Conservation (phyloP, 2,113 vertebrate species). For the Crotophaga sulcirostris region DNA sequence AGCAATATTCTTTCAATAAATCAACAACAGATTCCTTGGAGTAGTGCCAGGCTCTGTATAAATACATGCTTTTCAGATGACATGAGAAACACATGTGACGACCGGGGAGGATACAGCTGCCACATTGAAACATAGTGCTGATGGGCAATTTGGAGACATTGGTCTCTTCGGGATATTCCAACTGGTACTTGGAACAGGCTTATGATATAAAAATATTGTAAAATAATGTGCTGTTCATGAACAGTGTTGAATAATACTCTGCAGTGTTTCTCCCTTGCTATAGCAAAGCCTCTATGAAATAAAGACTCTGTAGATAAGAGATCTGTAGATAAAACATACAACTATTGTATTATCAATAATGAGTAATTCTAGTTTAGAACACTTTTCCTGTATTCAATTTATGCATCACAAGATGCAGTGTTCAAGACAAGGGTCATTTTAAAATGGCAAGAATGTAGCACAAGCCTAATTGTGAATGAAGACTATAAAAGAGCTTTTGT, state of each 20-base stretch:
- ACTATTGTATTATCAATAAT: not conserved
- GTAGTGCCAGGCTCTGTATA: not conserved
- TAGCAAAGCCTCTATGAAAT: not conserved
- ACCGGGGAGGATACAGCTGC: not conserved
- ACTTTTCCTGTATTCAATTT: not conserved
- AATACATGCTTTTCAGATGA: rapidly evolving
- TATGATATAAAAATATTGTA: not conserved
- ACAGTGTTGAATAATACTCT: not conserved
- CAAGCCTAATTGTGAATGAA: not conserved
- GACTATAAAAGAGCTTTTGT: slow-evolving; percentile 24
- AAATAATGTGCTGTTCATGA: not conserved
- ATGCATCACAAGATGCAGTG: slow-evolving; percentile 9
- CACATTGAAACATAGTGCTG: rapidly evolving
- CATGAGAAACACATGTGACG: rapidly evolving
- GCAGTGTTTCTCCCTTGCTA: not conserved
- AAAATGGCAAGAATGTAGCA: slow-evolving; percentile 37
- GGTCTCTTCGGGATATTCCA: not conserved
- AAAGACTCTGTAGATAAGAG: not conserved
- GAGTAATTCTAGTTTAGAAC: not conserved
- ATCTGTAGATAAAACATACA: not conserved
- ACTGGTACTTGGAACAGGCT: not conserved
- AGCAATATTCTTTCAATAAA: not conserved
- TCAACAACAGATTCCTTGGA: not conserved
- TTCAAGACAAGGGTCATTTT: not conserved
- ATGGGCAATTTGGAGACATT: not conserved